Evolutionary conservation across 2,888 invertebrate species (phyloP).

Genomic region (Crematogaster levior): DNA sequence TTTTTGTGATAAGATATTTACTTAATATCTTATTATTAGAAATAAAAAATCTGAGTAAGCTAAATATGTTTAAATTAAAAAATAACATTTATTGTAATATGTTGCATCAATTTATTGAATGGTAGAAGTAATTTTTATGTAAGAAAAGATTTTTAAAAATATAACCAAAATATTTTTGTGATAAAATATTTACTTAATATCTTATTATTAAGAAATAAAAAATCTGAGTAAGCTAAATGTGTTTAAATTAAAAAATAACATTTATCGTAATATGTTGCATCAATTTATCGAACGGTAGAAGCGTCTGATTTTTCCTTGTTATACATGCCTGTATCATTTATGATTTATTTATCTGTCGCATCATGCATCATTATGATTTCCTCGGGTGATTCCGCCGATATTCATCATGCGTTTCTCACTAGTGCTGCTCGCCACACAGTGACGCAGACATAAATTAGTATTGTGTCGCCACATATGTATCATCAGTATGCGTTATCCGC

Average conservation of each 20-base stretch:
- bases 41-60: background rate
- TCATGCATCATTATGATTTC: background rate
- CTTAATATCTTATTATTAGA: background rate
- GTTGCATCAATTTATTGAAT: too few relatives aligned
- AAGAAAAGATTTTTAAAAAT: too few relatives aligned
- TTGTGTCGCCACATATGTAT: constrained; percentile 60
- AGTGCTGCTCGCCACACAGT: constrained; percentile 19
- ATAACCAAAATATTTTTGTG: too few relatives aligned
- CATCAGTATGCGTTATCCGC: constrained; percentile 68
- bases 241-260: background rate
- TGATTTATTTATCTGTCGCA: background rate
- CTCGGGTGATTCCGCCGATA: constrained; percentile 2
- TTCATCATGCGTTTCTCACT: constrained; percentile 15
- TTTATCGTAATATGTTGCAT: background rate
- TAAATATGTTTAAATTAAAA: background rate
- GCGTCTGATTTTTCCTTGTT: background rate
- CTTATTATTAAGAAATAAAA: background rate
- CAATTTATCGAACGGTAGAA: background rate
- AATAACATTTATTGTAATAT: background rate
- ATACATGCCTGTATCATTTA: background rate
- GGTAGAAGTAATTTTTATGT: too few relatives aligned
- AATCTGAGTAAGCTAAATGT: background rate
- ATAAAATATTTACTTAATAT: background rate
- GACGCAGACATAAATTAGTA: constrained; percentile 70
- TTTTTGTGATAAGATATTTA: too few relatives aligned